phyloP scores from a whole-genome alignment of 2,888 invertebrate species.

The Tridacna gigas region DNA sequence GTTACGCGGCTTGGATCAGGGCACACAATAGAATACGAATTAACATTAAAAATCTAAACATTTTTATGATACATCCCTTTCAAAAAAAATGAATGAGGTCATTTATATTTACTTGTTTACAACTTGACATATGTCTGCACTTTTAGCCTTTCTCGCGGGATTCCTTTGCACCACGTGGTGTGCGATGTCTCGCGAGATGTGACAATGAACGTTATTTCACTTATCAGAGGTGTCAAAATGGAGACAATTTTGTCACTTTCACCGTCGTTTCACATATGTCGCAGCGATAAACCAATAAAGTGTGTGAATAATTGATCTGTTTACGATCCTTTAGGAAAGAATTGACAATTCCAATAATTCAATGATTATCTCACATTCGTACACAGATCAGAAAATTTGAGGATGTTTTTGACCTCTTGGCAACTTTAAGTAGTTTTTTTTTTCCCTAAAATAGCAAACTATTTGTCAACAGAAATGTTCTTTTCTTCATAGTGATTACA shows the following conservation, averaged over 20 bases:
- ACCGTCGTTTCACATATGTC: constrained; percentile 45
- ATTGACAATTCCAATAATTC: constrained; percentile 8
- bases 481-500: too few species aligned
- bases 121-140: constrained; percentile 41
- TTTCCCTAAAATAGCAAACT: too few species aligned
- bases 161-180: constrained; percentile 24
- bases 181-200: constrained; percentile 50
- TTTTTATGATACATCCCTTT: too few species aligned
- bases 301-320: constrained; percentile 51
- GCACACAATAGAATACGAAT: too few species aligned
- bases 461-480: too few species aligned
- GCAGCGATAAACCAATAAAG: constrained; percentile 51
- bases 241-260: constrained; percentile 42
- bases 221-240: constrained; percentile 52
- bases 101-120: constrained; percentile 14
- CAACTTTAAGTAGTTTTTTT: too few species aligned
- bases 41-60: too few species aligned
- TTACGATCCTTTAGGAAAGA: neutral
- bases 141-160: constrained; percentile 27
- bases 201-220: constrained; percentile 53
- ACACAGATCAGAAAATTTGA: neutral
- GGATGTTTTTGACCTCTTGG: neutral
- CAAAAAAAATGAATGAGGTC: too few species aligned
- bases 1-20: too few species aligned
- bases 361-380: too few species aligned